Conservation (phyloP, 1,140 invertebrate genomes). For the Drosophila carrolli region DNA sequence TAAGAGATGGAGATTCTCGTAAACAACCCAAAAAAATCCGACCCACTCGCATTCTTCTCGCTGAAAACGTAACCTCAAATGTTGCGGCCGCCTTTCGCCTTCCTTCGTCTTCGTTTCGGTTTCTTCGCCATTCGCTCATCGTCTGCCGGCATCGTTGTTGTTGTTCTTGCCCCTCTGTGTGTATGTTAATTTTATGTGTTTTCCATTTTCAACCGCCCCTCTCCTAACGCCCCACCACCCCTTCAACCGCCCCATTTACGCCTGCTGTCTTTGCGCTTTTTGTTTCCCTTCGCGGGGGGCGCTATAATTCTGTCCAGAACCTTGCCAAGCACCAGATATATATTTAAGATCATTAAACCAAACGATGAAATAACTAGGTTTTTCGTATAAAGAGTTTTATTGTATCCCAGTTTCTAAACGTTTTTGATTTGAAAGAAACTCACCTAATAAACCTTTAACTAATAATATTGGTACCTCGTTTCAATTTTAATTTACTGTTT, state of each 20-base stretch:
- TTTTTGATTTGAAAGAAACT: too few relatives aligned
- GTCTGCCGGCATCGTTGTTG: conserved; percentile 44
- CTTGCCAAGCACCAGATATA: conserved; percentile 10
- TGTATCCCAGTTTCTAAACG: too few relatives aligned
- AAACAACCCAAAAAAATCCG: conserved; percentile 47
- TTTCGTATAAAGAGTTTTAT: not conserved
- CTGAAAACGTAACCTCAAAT: conserved; percentile 76
- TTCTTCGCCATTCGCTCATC: conserved; percentile 39
- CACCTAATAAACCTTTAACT: too few relatives aligned
- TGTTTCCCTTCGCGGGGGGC: conserved; percentile 13
- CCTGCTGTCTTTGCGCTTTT: conserved; percentile 41
- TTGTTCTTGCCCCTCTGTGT: conserved; percentile 45
- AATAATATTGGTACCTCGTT: too few relatives aligned
- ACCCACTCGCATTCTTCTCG: conserved; percentile 49
- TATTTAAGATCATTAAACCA: conserved; percentile 3
- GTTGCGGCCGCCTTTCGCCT: conserved; percentile 48
- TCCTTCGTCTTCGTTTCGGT: conserved; percentile 37
- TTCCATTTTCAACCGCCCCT: conserved; percentile 50
- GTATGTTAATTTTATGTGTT: conserved; percentile 79
- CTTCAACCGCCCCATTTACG: conserved; percentile 7
- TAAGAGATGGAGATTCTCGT: conserved; percentile 47
- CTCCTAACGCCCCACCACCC: conserved; percentile 10
- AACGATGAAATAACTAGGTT: not conserved
- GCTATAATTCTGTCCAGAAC: conserved; percentile 38
- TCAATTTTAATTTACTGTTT: too few relatives aligned